These are phyloP conservation scores for Callopanchax toddi DNA, from an alignment of 2,113 vertebrate genomes.

Conservation along the genomic window DNA sequence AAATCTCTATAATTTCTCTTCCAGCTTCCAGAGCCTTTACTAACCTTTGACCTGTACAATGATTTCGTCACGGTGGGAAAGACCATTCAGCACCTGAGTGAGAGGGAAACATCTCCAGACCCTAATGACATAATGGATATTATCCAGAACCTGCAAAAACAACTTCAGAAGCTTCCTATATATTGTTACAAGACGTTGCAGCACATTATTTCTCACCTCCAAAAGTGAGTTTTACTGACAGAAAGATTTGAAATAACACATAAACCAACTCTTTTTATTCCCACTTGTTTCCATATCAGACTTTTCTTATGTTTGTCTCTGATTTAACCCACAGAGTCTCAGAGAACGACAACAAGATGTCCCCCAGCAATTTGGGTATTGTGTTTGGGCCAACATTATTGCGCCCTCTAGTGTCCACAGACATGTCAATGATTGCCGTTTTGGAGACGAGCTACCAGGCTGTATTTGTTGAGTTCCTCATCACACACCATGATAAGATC, in stretches of 20 bases:
- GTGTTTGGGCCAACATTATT: constrained; percentile 92
- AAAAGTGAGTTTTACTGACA: constrained; percentile 78
- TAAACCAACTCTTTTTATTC: constrained; percentile 4
- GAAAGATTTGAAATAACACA: neutral
- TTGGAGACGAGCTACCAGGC: constrained; percentile 89
- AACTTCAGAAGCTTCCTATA: constrained; percentile 82
- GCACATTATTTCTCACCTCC: constrained; percentile 86
- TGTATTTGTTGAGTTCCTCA: constrained; percentile 88
- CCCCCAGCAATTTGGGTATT: constrained; percentile 90
- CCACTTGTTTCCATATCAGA: neutral
- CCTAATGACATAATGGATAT: constrained; percentile 56
- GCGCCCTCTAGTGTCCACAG: constrained; percentile 76
- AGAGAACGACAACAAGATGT: constrained; percentile 92
- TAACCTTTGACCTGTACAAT: constrained; percentile 85
- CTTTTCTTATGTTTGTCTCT: neutral
- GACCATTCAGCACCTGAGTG: constrained; percentile 76
- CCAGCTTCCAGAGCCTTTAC: constrained; percentile 89
- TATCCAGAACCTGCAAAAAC: constrained; percentile 72
- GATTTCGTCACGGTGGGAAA: constrained; percentile 85
- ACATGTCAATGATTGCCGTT: constrained; percentile 82
- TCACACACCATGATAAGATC: constrained; percentile 81
- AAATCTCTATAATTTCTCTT: constrained; percentile 18
- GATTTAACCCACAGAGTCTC: constrained; percentile 81
- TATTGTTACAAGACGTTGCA: constrained; percentile 87
- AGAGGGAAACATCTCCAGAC: constrained; percentile 59